Conservation (phyloP, 2,797 vertebrate species). For the Benthosema pterotum region DNA sequence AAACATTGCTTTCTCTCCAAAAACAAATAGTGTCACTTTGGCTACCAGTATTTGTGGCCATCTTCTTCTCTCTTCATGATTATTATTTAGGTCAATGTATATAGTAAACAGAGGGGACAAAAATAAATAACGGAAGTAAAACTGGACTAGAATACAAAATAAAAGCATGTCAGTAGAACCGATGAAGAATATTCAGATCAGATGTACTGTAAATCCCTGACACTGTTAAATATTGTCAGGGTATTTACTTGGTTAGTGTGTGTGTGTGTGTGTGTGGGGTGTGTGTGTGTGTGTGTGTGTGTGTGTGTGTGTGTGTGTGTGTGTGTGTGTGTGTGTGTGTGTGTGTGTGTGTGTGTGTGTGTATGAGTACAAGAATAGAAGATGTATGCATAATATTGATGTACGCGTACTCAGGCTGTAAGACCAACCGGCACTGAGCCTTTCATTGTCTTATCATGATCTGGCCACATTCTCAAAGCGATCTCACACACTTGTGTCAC, state of each 20-base stretch:
- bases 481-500: neutral
- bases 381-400: neutral
- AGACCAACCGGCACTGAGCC: slow-evolving; percentile 2
- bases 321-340: slow-evolving; percentile 11
- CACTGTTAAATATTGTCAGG: neutral
- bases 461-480: slow-evolving; percentile 18
- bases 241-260: neutral
- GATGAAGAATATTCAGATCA: slow-evolving; percentile 1
- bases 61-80: no score
- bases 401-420: neutral
- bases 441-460: neutral
- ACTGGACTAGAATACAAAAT: slow-evolving; percentile 16
- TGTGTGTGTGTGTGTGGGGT: neutral
- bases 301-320: neutral
- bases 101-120: slow-evolving; percentile 20
- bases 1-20: no score
- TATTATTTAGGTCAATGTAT: slow-evolving; percentile 4
- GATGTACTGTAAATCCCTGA: slow-evolving; percentile 3
- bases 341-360: neutral
- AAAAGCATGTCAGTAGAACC: slow-evolving; percentile 12
- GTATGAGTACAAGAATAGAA: slow-evolving; percentile 3
- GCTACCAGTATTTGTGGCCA: no score
- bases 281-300: neutral
- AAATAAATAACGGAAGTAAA: slow-evolving; percentile 20
- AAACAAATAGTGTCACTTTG: no score